phyloP scores from a whole-genome alignment of 2,113 vertebrate genomes.

The Geothlypis trichas region DNA sequence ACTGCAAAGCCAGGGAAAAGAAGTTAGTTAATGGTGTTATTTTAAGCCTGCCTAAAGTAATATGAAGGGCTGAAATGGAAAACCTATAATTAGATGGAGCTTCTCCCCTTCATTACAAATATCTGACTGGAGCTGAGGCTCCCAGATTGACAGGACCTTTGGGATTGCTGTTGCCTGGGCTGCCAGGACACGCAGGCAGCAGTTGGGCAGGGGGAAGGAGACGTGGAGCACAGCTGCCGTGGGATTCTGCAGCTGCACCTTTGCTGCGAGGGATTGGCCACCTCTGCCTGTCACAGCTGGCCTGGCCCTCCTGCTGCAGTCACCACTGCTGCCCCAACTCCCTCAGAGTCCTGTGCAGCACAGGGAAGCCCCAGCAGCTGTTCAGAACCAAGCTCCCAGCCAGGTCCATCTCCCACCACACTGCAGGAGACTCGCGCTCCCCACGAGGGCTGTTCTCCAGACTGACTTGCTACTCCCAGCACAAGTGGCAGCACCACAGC shows the following conservation, averaged over 20 bases:
- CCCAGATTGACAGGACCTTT: neutral
- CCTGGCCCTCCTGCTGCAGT: neutral
- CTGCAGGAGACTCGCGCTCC: accelerated
- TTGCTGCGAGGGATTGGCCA: accelerated
- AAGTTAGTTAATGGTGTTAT: neutral
- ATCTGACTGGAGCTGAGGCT: neutral
- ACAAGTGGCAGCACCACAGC: neutral
- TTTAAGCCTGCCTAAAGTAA: constrained; percentile 9
- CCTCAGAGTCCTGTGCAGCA: accelerated
- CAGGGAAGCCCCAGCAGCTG: neutral
- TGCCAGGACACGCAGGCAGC: neutral
- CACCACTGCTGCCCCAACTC: neutral
- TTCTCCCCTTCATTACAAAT: neutral
- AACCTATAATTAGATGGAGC: neutral
- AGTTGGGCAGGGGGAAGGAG: neutral
- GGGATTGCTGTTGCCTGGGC: neutral
- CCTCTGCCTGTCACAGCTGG: neutral
- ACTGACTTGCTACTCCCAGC: neutral
- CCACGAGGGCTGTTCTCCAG: neutral
- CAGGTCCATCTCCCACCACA: accelerated
- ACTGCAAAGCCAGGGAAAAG: neutral
- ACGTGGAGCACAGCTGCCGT: accelerated
- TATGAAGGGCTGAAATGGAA: neutral
- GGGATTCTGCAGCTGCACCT: accelerated
- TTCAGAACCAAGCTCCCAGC: neutral